Evolutionary conservation across 2,113 vertebrate species (phyloP).

Genomic region (Nanorana parkeri): DNA sequence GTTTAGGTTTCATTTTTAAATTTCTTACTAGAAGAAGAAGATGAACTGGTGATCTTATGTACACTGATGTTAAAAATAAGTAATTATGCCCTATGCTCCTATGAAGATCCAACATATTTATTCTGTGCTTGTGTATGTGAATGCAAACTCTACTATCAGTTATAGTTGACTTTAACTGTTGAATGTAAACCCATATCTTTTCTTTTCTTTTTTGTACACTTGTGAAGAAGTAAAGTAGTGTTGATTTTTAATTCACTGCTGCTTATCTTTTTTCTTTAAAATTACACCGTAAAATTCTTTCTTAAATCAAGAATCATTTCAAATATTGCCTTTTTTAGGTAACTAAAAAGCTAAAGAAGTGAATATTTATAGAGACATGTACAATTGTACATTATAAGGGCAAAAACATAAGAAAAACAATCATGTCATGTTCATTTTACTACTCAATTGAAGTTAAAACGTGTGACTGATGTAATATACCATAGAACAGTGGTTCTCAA

Average conservation of each 20-base stretch:
- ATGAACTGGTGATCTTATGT: slow-evolving; percentile 73
- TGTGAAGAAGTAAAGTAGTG: slow-evolving; percentile 81
- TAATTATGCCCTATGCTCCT: slow-evolving; percentile 85
- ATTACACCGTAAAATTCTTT: slow-evolving; percentile 83
- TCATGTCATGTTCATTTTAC: too few species aligned
- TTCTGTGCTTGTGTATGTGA: slow-evolving; percentile 86
- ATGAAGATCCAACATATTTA: slow-evolving; percentile 80
- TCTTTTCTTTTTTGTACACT: slow-evolving; percentile 83
- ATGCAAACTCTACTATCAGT: slow-evolving; percentile 81
- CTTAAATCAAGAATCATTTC: slow-evolving; percentile 74
- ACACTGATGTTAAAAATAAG: slow-evolving; percentile 76
- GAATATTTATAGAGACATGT: too few species aligned
- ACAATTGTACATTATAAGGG: too few species aligned
- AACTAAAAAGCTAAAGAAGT: too few species aligned
- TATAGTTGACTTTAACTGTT: slow-evolving; percentile 82
- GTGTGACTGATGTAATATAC: too few species aligned
- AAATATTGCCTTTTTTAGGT: not conserved
- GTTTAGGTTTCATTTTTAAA: slow-evolving; percentile 70
- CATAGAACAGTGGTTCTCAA: too few species aligned
- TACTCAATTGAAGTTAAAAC: too few species aligned
- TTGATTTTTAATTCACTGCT: slow-evolving; percentile 78
- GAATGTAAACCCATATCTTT: slow-evolving; percentile 82
- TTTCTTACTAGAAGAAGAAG: slow-evolving; percentile 71
- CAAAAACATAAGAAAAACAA: too few species aligned
- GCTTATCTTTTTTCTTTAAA: slow-evolving; percentile 79